Evolutionary conservation across 53 echinoderm and acorn worm genomes (phyloP), one percentile per base, ranked within the genome.

Genomic region (Astropecten irregularis): DNA sequence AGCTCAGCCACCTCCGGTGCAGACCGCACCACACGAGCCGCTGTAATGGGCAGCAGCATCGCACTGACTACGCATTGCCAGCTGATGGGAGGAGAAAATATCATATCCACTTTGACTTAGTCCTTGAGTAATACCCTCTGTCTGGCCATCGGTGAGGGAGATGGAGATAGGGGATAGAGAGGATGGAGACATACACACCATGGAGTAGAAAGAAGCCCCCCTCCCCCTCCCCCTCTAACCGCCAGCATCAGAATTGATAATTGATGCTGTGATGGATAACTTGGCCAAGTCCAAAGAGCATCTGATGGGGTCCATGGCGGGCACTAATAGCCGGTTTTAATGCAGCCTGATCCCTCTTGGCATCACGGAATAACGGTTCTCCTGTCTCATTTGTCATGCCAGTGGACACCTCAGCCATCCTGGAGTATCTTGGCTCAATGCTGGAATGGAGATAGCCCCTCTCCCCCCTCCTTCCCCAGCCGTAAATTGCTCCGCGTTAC

Each of bases 211-310:
- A n/a, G n/a, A n/a, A n/a, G n/a, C n/a, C n/a, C n/a, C n/a, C n/a
- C n/a, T n/a, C n/a, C n/a, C n/a, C n/a, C n/a, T n/a, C n/a, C n/a
- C n/a, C n/a, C n/a, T n/a, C n/a, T n/a, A n/a, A n/a, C n/a, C n/a
- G n/a, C n/a, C 15, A 16, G 74, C 57, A 57, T 39, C 23, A 23
- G 57, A 36, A 74, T 74, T 74, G 55, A 54, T 56, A 74, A 58
- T 55, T 56, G 74, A 74, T 58, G 57, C 40, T 37, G 58, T 74
- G 74, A 74, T 74, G 21, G 51, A 58, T 74, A 11, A 38, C 20
- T n/a, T 42, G 42, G 74, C 21, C 23, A 9, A 56, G 74, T 55
- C 74, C 74, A 74, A 74, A 74, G 74, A 56, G 74, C 74, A 26
- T 7, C 56, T 74, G 74, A 56, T 57, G 74, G 74, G 74, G 55